Base-by-base conservation (phyloP, 2,888 invertebrate genomes). In the Sialis fuliginosa region DNA sequence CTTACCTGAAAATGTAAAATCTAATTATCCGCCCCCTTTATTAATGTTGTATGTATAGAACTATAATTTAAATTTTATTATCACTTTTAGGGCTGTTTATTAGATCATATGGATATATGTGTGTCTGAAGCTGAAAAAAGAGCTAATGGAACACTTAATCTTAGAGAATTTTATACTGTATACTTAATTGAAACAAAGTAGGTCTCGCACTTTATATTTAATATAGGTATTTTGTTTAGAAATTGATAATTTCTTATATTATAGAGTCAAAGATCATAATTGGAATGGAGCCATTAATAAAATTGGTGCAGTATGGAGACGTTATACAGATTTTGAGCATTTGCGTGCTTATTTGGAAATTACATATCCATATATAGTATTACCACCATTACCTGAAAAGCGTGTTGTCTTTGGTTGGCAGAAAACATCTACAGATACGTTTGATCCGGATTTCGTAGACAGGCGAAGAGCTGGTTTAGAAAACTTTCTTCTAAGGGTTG, bases 251-350 rank as follows among this genome's bases (percentile, higher is more conserved):
- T 39, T 39, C 22, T 22, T 22, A 22, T 22, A 22, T 22, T 22
- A 22, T 22, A 81, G 81, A 66, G 75, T 80, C 6, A 77, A 73
- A 30, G 78, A 80, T 62, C 67, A 72, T 6, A 72, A 77, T 8
- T 77, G 73, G 54, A 73, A 74, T 55, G 62, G 68, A 48, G 74
- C 78, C 41, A 65, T 79, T 40, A 70, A 71, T 3, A 77, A 74
- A 58, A 64, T 79, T 48, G 78, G 77, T 53, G 77, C 79, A 10
- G 72, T 83, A 54, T 84, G 84, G 82, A 68, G 88, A 53, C 66
- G 88, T 33, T 89, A 88, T 60, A 85, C 84, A 42, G 88, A 89
- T 62, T 88, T 88, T 68, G 87, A 87, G 61, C 75, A 84, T 54
- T 71, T 89, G 44, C 72, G 81, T 54, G 77, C 79, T 54, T 86